phyloP scores from a whole-genome alignment of 2,888 invertebrate species.

The Leptopilina syphax region DNA sequence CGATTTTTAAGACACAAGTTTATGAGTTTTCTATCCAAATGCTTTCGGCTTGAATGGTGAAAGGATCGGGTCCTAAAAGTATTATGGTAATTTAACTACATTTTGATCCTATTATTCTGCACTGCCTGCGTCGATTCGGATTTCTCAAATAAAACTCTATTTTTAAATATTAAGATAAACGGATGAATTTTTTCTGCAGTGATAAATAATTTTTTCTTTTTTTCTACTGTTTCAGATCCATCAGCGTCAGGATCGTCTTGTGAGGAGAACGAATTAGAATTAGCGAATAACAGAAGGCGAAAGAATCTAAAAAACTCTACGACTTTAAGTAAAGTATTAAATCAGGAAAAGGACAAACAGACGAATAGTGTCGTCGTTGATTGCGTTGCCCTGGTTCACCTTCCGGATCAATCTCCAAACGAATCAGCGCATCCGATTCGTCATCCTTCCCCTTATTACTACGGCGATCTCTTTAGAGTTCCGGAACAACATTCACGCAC shows the following conservation, averaged over 20 bases:
- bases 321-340: slow-evolving; percentile 54
- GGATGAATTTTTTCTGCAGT: too few relatives aligned
- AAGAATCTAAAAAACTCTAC: slow-evolving; percentile 60
- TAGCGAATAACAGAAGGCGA: slow-evolving; percentile 60
- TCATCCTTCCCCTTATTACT: slow-evolving; percentile 90
- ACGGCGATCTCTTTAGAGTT: slow-evolving; percentile 85
- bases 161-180: too few relatives aligned
- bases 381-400: slow-evolving; percentile 70
- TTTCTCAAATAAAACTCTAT: neutral
- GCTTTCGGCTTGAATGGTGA: slow-evolving; percentile 29
- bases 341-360: slow-evolving; percentile 55
- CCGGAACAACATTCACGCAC: slow-evolving; percentile 72
- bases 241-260: slow-evolving; percentile 72
- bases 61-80: slow-evolving; percentile 49
- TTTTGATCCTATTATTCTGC: slow-evolving; percentile 57
- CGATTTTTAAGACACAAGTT: slow-evolving; percentile 65
- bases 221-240: slow-evolving; percentile 64
- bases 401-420: slow-evolving; percentile 77
- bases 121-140: neutral
- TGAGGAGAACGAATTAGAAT: slow-evolving; percentile 65
- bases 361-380: slow-evolving; percentile 58
- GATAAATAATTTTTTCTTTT: neutral
- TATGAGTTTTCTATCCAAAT: slow-evolving; percentile 47
- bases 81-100: slow-evolving; percentile 67
- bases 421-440: slow-evolving; percentile 80